Percentiles rank a stretch among this genome's conserved stretches.
phyloP scores from a whole-genome alignment of 2,888 invertebrate genomes.

The Allygus modestus region DNA sequence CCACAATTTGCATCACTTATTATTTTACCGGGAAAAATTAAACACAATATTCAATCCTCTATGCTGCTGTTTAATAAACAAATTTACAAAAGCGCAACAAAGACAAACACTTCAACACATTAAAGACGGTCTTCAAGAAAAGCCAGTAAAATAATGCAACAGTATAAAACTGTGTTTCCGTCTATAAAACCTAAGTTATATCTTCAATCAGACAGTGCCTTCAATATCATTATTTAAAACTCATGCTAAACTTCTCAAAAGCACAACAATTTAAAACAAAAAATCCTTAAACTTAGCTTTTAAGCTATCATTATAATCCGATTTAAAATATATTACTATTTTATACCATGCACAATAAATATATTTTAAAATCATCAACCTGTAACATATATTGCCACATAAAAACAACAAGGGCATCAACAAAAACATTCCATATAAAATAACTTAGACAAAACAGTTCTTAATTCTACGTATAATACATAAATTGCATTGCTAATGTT shows the following conservation, averaged over 20 bases:
- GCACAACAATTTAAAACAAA: neutral
- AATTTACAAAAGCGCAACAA: constrained; percentile 56
- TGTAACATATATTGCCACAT: constrained; percentile 22
- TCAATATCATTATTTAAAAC: neutral
- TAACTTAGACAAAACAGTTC: constrained; percentile 27
- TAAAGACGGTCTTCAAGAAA: neutral
- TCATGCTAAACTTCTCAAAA: neutral
- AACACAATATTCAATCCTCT: constrained; percentile 36
- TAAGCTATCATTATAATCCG: neutral
- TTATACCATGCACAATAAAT: neutral
- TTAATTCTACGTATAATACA: constrained; percentile 57
- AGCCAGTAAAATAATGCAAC: neutral
- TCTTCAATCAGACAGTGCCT: neutral
- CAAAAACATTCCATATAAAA: constrained; percentile 50
- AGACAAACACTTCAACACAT: constrained; percentile 15
- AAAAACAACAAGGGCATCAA: constrained; percentile 49
- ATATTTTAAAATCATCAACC: constrained; percentile 31
- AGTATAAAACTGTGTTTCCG: neutral
- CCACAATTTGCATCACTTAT: too few species aligned
- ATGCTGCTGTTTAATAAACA: constrained; percentile 62
- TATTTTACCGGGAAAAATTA: too few species aligned
- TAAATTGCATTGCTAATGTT: constrained; percentile 60
- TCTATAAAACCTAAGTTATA: neutral
- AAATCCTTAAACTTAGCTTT: neutral
- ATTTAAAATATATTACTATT: constrained; percentile 26